Conservation (phyloP, 2,888 invertebrate genomes). For the Thymelicus acteon region DNA sequence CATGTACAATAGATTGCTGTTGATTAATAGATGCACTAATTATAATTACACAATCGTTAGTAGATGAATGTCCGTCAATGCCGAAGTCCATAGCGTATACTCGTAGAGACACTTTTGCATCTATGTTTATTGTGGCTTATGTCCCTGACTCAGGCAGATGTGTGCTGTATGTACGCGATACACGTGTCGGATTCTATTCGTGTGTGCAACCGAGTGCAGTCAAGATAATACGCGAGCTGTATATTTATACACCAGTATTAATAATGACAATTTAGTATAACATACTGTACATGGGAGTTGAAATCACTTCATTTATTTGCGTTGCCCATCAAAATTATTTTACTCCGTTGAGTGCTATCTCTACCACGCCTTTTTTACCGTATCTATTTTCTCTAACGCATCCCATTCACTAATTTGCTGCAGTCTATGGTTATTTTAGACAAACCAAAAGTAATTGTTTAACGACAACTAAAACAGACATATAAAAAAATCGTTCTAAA, state of each 20-base stretch:
- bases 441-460: not conserved
- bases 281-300: slow-evolving; percentile 39
- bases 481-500: not conserved
- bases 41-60: not conserved
- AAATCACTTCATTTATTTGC: not conserved
- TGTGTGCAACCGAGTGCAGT: slow-evolving; percentile 55
- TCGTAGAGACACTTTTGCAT: slow-evolving; percentile 8
- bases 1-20: no score
- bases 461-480: not conserved
- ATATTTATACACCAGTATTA: slow-evolving; percentile 43
- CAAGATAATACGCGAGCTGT: slow-evolving; percentile 42
- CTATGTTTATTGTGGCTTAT: slow-evolving; percentile 22
- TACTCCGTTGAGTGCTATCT: not conserved
- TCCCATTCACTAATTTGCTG: not conserved
- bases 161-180: slow-evolving; percentile 53
- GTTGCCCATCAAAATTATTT: not conserved
- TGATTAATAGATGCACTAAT: not conserved
- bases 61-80: slow-evolving; percentile 20
- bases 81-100: slow-evolving; percentile 21
- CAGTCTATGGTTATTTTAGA: not conserved
- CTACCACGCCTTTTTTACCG: not conserved
- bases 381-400: not conserved
- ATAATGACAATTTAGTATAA: slow-evolving; percentile 46
- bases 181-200: slow-evolving; percentile 53
- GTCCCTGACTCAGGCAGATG: slow-evolving; percentile 45